phyloP scores from a whole-genome alignment of 2,113 vertebrate genomes.

The Scolopax mira region DNA sequence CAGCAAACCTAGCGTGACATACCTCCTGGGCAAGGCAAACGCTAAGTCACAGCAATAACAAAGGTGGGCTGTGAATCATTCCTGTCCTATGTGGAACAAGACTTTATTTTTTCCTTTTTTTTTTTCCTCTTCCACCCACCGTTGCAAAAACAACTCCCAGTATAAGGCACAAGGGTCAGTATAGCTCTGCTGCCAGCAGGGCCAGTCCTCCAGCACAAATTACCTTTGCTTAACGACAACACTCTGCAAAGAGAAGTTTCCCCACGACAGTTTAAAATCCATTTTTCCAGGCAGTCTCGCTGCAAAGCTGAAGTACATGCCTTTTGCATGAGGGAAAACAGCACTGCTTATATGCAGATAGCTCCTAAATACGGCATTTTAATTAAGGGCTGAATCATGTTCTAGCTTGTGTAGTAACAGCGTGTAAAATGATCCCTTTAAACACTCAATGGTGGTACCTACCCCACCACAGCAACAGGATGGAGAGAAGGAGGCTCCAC shows the following conservation, averaged over 20 bases:
- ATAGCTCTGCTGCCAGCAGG: background rate
- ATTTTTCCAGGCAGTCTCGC: background rate
- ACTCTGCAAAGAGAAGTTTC: background rate
- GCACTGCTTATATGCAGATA: background rate
- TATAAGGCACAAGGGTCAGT: background rate
- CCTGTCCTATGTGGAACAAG: background rate
- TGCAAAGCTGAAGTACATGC: background rate
- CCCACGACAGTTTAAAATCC: background rate
- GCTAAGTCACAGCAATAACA: background rate
- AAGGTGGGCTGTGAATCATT: background rate
- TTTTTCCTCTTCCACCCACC: background rate
- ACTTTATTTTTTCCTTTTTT: background rate
- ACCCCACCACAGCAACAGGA: background rate
- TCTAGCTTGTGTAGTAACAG: background rate
- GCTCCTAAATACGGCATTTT: background rate
- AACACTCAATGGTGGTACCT: fast-evolving
- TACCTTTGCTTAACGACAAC: background rate
- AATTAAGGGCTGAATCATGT: background rate
- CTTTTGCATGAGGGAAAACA: background rate
- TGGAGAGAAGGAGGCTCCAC: background rate
- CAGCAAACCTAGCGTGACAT: background rate
- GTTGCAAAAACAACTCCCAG: background rate
- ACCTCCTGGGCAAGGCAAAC: background rate
- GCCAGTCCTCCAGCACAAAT: background rate
- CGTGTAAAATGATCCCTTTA: background rate